Evolutionary conservation across 2,888 invertebrate species (phyloP), one percentile per base, ranked within the genome.

Genomic region (Thera britannica): DNA sequence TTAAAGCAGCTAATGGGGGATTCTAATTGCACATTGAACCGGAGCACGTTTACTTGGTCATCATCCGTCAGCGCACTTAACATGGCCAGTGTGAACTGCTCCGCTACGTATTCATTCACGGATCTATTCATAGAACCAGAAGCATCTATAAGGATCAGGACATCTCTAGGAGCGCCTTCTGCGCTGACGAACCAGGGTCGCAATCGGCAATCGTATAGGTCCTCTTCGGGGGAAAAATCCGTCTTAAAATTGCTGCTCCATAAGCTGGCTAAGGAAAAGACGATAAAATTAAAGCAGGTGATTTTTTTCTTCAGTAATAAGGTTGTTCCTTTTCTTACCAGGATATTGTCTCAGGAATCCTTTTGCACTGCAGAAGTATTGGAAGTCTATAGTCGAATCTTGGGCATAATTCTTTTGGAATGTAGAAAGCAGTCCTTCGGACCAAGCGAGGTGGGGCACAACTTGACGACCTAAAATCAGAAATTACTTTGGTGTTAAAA

Each of bases 131-230:
- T 92, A 34, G 93, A 93, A 0, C 93, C 93, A 0, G 93, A 90
- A 0, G 90, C 90, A 60, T 93, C 93, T 0, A 91, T 78, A 2
- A 93, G 84, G 8, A 93, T 86, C 59, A 93, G 86, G 0, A 93
- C 79, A 67, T 93, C 93, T 0, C 92, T 79, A 0, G 93, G 92
- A 0, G 93, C 93, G 0, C 93, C 93, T 9, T 86, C 83, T 0
- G 92, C 92, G 67, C 88, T 87, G 59, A 93, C 92, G 75, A 92
- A 93, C 93, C 93, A 93, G 0, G 93, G 89, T 0, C 93, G 86
- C 35, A 93, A 81, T 0, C 93, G 85, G 66, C 93, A 93, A 75
- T 93, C 93, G 75, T 90, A 93, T 7, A 90, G 77, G 57, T 89
- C 87, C 11, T 57, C 57, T 5, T 83, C 86, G 0, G 80, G 79